Percentiles rank a stretch among this genome's conserved stretches.
phyloP scores from a whole-genome alignment of 35 echinoderm and acorn worm genomes.

The Chiridota heheva region DNA sequence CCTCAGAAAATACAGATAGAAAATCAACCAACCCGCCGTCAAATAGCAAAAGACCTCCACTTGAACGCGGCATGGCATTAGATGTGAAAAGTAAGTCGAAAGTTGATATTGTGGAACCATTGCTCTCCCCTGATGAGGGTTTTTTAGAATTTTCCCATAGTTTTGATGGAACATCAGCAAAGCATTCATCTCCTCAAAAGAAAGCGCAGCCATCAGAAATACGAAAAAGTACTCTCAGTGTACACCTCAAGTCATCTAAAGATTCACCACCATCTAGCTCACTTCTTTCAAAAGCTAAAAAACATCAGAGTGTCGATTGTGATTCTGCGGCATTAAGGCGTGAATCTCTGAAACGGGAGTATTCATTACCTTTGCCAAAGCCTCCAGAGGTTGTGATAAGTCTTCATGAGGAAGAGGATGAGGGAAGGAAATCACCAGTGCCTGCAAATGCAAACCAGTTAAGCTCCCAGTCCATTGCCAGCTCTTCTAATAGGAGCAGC shows the following conservation, averaged over 20 bases:
- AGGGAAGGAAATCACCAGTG: no score
- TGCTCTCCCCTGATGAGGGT: constrained; percentile 74
- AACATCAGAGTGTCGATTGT: constrained; percentile 23
- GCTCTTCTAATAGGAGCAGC: no score
- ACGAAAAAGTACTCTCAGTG: not conserved
- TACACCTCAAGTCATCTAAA: not conserved
- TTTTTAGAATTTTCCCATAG: constrained; percentile 47
- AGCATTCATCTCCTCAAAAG: not conserved
- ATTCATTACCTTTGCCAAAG: no score
- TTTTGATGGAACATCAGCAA: not conserved
- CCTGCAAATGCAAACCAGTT: no score
- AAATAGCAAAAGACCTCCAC: constrained; percentile 17
- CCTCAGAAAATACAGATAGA: not conserved
- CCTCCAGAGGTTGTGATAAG: constrained; percentile 25
- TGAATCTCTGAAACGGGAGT: no score
- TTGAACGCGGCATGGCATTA: not conserved
- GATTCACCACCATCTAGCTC: constrained; percentile 18
- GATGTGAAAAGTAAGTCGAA: constrained; percentile 14
- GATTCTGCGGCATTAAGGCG: no score
- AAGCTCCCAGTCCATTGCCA: no score
- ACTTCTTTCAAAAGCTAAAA: constrained; percentile 28
- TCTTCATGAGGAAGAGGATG: constrained; percentile 18
- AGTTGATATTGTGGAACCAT: not conserved
- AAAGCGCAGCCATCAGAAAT: constrained; percentile 19
- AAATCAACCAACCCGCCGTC: not conserved